A percentile compares a stretch with the other conserved stretches of the same genome.
These are phyloP conservation scores for Paelopatides confundens DNA, from an alignment of 53 echinoderm and acorn worm genomes.

Conservation along the genomic window DNA sequence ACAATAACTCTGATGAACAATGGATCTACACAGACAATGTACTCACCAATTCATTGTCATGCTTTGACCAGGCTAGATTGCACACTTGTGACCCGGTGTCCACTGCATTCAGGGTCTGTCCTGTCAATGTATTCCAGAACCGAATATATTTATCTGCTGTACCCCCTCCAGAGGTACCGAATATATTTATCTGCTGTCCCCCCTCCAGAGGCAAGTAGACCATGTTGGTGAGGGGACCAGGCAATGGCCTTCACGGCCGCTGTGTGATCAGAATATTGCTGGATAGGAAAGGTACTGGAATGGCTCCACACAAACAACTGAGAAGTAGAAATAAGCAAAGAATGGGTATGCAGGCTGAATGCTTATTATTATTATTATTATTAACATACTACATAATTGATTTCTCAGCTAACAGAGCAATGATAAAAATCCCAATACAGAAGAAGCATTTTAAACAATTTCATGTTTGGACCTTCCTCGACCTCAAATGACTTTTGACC, in stretches of 20 bases:
- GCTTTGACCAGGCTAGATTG: slow-evolving; percentile 99
- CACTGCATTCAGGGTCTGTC: slow-evolving; percentile 90
- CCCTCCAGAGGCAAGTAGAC: slow-evolving; percentile 94
- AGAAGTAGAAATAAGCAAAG: neutral
- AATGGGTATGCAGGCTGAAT: no score
- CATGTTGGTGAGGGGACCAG: slow-evolving; percentile 99
- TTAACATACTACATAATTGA: no score
- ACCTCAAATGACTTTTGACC: no score
- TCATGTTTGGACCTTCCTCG: no score
- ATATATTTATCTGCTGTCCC: slow-evolving; percentile 97
- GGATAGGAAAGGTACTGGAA: slow-evolving; percentile 85
- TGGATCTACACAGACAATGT: neutral
- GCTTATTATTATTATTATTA: no score
- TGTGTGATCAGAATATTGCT: slow-evolving; percentile 92
- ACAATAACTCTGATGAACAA: no score
- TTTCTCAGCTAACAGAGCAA: neutral
- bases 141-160: slow-evolving; percentile 96
- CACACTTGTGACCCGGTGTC: slow-evolving; percentile 99
- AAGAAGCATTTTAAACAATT: neutral
- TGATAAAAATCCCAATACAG: neutral
- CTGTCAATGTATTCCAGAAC: slow-evolving; percentile 95
- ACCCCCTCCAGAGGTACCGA: slow-evolving; percentile 92
- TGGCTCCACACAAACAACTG: slow-evolving; percentile 99
- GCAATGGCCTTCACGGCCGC: slow-evolving; percentile 99
- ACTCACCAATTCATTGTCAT: slow-evolving; percentile 96